These are phyloP conservation scores for Lerema accius DNA, from an alignment of 1,140 invertebrate species.

Conservation along the genomic window DNA sequence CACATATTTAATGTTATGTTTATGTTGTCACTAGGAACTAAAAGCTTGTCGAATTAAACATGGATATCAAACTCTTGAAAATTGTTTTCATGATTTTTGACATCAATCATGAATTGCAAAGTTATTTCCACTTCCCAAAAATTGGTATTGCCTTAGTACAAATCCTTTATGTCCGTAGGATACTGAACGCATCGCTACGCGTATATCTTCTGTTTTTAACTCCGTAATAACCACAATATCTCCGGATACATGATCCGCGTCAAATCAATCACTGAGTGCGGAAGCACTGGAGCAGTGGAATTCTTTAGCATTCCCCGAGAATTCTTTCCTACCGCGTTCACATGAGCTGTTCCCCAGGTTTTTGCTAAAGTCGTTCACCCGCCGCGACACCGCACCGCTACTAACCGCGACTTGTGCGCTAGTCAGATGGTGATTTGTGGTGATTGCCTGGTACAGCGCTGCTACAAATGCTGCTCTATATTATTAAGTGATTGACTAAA, in stretches of 20 bases:
- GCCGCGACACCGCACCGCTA: not conserved
- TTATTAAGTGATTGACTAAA: too few relatives aligned
- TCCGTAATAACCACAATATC: slow-evolving; percentile 5
- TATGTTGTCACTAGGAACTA: too few relatives aligned
- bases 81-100: too few relatives aligned
- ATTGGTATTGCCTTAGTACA: too few relatives aligned
- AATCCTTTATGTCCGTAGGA: too few relatives aligned
- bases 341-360: slow-evolving; percentile 24
- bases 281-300: slow-evolving; percentile 7
- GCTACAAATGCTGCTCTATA: too few relatives aligned
- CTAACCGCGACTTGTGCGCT: slow-evolving; percentile 12
- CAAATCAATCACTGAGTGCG: slow-evolving; percentile 11
- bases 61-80: too few relatives aligned
- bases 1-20: too few relatives aligned
- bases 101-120: too few relatives aligned
- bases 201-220: not conserved
- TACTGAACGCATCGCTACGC: not conserved
- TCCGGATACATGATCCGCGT: not conserved
- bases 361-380: slow-evolving; percentile 24
- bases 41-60: too few relatives aligned
- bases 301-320: slow-evolving; percentile 16
- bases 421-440: slow-evolving; percentile 13
- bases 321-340: slow-evolving; percentile 23
- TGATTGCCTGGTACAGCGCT: not conserved
- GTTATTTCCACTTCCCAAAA: too few relatives aligned